Evolutionary conservation across 2,888 invertebrate species (phyloP).

Genomic region (Cheilosia grossa): DNA sequence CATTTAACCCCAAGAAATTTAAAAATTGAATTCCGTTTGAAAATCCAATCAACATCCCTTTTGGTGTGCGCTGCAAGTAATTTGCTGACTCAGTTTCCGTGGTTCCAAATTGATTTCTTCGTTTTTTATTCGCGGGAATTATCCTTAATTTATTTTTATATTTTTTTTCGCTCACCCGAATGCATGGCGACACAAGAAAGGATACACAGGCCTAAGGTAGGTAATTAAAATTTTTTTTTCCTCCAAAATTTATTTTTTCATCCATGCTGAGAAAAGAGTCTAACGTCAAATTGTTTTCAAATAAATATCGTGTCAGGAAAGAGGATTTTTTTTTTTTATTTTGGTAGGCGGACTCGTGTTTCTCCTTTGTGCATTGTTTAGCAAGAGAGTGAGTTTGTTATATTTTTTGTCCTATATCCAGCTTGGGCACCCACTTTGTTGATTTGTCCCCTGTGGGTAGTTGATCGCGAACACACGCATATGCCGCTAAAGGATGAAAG

Average conservation of each 20-base stretch:
- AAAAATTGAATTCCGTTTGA: slow-evolving; percentile 65
- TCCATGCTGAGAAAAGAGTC: slow-evolving; percentile 42
- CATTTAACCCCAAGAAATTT: slow-evolving; percentile 66
- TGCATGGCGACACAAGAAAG: slow-evolving; percentile 50
- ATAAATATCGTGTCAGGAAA: slow-evolving; percentile 72
- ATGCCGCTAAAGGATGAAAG: slow-evolving; percentile 64
- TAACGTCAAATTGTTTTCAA: slow-evolving; percentile 68
- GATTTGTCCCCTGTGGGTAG: slow-evolving; percentile 71
- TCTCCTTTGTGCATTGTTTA: slow-evolving; percentile 27
- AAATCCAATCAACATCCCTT: slow-evolving; percentile 73
- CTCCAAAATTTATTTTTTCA: slow-evolving; percentile 4
- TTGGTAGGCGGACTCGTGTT: slow-evolving; percentile 62
- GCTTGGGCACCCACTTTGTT: slow-evolving; percentile 17
- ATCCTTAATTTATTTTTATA: slow-evolving; percentile 65
- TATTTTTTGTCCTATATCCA: slow-evolving; percentile 37
- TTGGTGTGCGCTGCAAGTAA: slow-evolving; percentile 9
- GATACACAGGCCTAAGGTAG: slow-evolving; percentile 55
- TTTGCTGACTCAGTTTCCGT: slow-evolving; percentile 68
- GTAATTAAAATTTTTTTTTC: slow-evolving; percentile 66
- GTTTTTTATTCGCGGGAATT: slow-evolving; percentile 65
- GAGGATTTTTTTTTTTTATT: slow-evolving; percentile 20
- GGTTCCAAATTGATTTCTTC: slow-evolving; percentile 59
- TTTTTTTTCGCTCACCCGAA: slow-evolving; percentile 14
- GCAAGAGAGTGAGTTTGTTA: slow-evolving; percentile 8
- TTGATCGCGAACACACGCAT: slow-evolving; percentile 63